Evolutionary conservation across 1,140 invertebrate genomes (phyloP).

Genomic region (Drepana arcuata): DNA sequence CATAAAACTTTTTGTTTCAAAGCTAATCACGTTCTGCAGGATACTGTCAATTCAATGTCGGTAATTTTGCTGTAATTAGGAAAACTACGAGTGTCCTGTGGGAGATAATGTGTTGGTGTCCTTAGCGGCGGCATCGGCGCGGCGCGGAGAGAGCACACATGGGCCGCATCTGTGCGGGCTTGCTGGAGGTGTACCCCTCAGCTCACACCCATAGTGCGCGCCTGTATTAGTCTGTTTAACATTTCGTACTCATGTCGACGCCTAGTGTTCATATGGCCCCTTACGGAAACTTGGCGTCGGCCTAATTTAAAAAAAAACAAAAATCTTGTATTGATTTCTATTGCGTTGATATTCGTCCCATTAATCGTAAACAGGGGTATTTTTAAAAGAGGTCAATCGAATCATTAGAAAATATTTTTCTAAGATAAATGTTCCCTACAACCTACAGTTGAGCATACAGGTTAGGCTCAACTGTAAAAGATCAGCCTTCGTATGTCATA

Average conservation of each 20-base stretch:
- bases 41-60: not conserved
- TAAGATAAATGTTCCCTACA: too few relatives aligned
- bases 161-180: slow-evolving; percentile 52
- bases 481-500: not conserved
- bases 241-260: not conserved
- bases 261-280: not conserved
- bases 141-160: slow-evolving; percentile 52
- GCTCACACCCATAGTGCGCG: slow-evolving; percentile 32
- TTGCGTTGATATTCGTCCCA: too few relatives aligned
- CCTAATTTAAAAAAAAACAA: not conserved
- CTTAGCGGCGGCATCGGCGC: slow-evolving; percentile 27
- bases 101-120: slow-evolving; percentile 12
- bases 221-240: not conserved
- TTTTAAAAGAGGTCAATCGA: not conserved
- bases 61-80: not conserved
- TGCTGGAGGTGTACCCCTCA: slow-evolving; percentile 49
- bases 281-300: not conserved
- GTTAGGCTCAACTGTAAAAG: not conserved
- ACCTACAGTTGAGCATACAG: not conserved
- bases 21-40: not conserved
- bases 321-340: too few relatives aligned
- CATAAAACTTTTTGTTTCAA: not conserved
- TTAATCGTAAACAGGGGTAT: not conserved
- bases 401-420: not conserved
- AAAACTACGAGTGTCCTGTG: not conserved